Base-by-base conservation (phyloP, 2,888 invertebrate species). In the Ophion ventricosus region DNA sequence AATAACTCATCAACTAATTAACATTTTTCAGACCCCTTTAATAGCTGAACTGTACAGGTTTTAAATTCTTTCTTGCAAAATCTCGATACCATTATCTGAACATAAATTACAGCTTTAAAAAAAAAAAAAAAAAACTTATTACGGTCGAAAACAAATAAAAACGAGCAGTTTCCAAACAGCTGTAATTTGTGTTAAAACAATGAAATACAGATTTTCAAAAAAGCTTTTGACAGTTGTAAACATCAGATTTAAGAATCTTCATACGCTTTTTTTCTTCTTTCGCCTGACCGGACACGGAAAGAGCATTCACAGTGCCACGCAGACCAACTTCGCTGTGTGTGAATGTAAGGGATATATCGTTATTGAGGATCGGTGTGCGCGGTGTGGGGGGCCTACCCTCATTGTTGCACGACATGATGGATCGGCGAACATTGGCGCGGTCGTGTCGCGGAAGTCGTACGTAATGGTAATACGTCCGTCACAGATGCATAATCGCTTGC, bases 361-460 rank as follows among this genome's bases (percentile, higher is more conserved):
- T 23, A 56, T 43, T 64, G 59, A 56, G 23, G 17, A 59, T 59
- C 59, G 49, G 49, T 17, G 49, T 17, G 49, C 49, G 73, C 43
- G 26, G 61, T 49, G 20, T 20, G 61, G 59, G 61, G 67, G 74
- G 54, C 40, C 72, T n/a, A 29, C 61, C 73, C 64, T 83, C 86
- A 86, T 86, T 86, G 85, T 86, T 77, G 77, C 49, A 11, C 74
- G 84, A 80, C 85, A 78, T 76, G 78, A 83, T 86, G 80, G 72
- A 86, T 86, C 77, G 43, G 25, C 74, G 72, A 86, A 83, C 83
- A 85, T 86, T 83, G 85, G 78, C 67, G 59, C 75, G 82, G 73
- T 81, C 70, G 69, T 85, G 86, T 85, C 78, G 76, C 81, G 85
- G 86, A 87, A 87, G 84, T 87, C 82, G 81, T 84, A 85, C 70